Evolutionary conservation across 2,113 vertebrate genomes (phyloP).

Genomic region (Muntiacus muntjak): DNA sequence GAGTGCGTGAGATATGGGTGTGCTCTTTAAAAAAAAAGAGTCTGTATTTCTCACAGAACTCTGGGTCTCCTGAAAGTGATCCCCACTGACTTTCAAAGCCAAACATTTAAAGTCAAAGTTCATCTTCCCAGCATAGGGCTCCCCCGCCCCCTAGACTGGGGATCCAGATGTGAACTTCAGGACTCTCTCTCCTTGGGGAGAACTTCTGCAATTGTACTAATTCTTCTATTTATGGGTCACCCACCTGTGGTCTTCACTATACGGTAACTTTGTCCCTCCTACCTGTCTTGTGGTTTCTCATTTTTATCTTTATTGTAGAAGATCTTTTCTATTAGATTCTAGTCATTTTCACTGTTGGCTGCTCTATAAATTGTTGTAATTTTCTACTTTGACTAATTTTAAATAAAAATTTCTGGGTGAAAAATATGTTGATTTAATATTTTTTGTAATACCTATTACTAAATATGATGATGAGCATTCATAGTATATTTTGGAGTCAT

Average conservation of each 20-base stretch:
- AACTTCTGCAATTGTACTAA: neutral
- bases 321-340: neutral
- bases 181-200: neutral
- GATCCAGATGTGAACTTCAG: neutral
- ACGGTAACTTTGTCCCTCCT: neutral
- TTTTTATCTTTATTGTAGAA: neutral
- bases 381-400: neutral
- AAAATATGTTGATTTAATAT: neutral
- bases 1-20: neutral
- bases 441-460: neutral
- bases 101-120: neutral
- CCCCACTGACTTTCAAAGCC: neutral
- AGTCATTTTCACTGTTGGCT: neutral
- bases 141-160: rapidly evolving
- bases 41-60: neutral
- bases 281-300: neutral
- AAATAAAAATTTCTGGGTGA: neutral
- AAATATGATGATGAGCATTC: neutral
- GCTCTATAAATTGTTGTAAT: neutral
- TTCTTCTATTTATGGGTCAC: neutral
- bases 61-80: neutral
- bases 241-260: neutral
- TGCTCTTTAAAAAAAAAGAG: neutral
- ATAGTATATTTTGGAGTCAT: neutral
- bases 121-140: neutral